A percentile compares a stretch with the other conserved stretches of the same genome.
Conservation (phyloP, 2,797 vertebrate genomes). For the Novumbra hubbsi region DNA sequence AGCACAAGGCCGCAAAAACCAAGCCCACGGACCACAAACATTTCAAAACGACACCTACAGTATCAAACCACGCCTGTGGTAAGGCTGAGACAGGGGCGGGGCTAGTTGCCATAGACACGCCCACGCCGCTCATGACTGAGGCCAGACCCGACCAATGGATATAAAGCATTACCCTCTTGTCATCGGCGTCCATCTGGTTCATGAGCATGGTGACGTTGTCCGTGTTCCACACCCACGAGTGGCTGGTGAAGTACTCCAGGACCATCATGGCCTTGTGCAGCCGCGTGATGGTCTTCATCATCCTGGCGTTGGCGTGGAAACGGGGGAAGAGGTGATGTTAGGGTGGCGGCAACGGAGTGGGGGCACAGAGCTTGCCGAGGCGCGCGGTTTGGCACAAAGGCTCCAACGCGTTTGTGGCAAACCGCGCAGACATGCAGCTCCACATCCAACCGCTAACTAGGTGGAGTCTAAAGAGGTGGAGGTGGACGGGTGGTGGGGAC, state of each 20-base stretch:
- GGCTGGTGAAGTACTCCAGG: slow-evolving; percentile 96
- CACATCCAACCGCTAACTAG: no score
- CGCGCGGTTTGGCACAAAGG: not conserved
- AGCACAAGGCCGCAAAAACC: no score
- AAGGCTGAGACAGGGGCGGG: no score
- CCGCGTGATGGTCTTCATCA: slow-evolving; percentile 98
- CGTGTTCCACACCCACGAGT: slow-evolving; percentile 97
- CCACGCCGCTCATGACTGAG: no score
- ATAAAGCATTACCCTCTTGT: slow-evolving; percentile 84
- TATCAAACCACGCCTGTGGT: no score
- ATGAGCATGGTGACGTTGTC: slow-evolving; percentile 93
- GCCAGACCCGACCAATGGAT: not conserved
- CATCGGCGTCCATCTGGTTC: slow-evolving; percentile 85
- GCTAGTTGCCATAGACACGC: no score
- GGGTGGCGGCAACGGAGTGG: no score
- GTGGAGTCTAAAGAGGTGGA: no score
- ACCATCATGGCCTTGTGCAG: slow-evolving; percentile 96
- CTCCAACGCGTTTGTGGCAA: not conserved
- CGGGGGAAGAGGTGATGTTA: not conserved
- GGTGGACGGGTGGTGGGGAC: no score
- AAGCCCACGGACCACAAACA: no score
- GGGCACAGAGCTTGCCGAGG: not conserved
- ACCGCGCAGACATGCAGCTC: no score
- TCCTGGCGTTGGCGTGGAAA: slow-evolving; percentile 70
- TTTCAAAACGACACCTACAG: no score